Evolutionary conservation across 2,888 invertebrate species (phyloP), one percentile per base, ranked within the genome.

Genomic region (Xanthia togata): DNA sequence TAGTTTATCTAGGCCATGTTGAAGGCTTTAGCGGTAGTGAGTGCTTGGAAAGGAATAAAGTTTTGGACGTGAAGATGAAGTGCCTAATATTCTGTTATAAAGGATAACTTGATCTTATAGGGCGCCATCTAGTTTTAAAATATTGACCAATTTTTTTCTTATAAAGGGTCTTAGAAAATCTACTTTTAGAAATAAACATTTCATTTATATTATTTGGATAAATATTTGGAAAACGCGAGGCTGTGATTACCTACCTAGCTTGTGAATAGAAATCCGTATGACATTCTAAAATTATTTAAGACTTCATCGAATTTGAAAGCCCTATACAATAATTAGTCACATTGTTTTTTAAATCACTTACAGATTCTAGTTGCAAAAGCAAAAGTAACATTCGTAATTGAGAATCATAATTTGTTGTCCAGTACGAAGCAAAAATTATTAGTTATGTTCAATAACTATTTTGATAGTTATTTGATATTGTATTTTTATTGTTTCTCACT

Each of bases 1-100:
- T 63, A 59, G 55, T 78, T 73, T 84, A 76, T 82, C 64, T 73
- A 79, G 79, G 62, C 69, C 70, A 70, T 73, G 72, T 35, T 70
- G 50, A 55, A 68, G 41, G 69, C 53, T 59, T 62, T 65, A 47
- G 63, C 60, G 44, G 44, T 38, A 38, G 23, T 69, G 4, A 38
- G 23, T 69, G 4, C 17, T 70, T 23, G 6, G 26, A 53, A 55
- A 71, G 50, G 35, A 62, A 70, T 62, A 73, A 35, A 63, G 38
- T 69, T 70, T 14, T 70, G 4, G 14, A 65, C 9, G 79, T 78
- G 20, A 47, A 5, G 6, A 78, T 59, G 31, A 44, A 80, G 31
- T 69, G 31, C n/a, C 44, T n/a, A n/a, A 20, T n/a, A n/a, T 53
- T 4, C n/a, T 23, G 6, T 62, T 41, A n/a, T 35, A 44, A 20